Percentiles rank a stretch among this genome's conserved stretches.
Evolutionary conservation across 2,888 invertebrate species (phyloP).

Genomic region (Helicoverpa assulta): DNA sequence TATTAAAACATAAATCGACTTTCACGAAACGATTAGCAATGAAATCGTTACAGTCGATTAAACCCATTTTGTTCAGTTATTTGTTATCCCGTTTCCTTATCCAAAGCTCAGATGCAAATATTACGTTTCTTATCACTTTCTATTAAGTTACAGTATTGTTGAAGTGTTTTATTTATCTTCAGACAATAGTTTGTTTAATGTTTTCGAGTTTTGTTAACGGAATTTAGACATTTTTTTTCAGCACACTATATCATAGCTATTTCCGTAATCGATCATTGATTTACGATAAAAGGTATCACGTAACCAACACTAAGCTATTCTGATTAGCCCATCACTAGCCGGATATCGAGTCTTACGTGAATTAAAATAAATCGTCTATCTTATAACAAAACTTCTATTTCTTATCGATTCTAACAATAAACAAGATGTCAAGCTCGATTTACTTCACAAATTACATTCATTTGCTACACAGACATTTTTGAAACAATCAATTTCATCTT

Average conservation of each 20-base stretch:
- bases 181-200: not conserved
- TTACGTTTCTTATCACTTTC: slow-evolving; percentile 70
- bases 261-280: no score
- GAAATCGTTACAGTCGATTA: slow-evolving; percentile 64
- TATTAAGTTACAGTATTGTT: slow-evolving; percentile 62
- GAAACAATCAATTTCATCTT: not conserved
- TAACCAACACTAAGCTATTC: not conserved
- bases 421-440: slow-evolving; percentile 41
- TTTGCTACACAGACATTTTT: slow-evolving; percentile 9
- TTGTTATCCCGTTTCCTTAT: slow-evolving; percentile 67
- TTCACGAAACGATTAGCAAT: slow-evolving; percentile 67
- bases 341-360: not conserved
- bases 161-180: slow-evolving; percentile 58
- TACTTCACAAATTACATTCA: slow-evolving; percentile 45
- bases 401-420: slow-evolving; percentile 25
- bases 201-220: not conserved
- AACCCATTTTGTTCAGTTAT: slow-evolving; percentile 66
- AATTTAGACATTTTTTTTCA: no score
- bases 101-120: slow-evolving; percentile 66
- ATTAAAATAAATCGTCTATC: not conserved
- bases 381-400: slow-evolving; percentile 21
- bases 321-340: not conserved
- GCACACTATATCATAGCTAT: no score
- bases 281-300: no score
- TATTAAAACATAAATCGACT: slow-evolving; percentile 66